Percentiles rank a stretch among this genome's conserved stretches.
Conservation (phyloP, 2,113 vertebrate genomes). For the Barbus barbus region DNA sequence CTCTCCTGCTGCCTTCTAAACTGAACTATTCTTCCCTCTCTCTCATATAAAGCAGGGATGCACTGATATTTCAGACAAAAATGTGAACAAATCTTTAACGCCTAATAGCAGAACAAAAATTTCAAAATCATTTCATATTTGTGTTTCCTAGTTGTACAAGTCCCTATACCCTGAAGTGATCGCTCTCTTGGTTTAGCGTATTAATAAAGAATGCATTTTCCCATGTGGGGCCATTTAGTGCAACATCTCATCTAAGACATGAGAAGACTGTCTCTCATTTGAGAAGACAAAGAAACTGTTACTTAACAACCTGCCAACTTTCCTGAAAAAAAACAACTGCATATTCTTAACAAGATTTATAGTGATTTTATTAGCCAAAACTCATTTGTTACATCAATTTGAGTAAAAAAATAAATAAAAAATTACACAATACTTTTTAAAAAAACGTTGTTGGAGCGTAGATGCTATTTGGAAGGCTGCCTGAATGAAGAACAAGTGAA, state of each 20-base stretch:
- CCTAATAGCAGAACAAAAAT: neutral
- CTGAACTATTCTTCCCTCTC: constrained; percentile 31
- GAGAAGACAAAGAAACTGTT: neutral
- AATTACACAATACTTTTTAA: too few relatives aligned
- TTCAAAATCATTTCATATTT: neutral
- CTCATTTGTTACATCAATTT: too few relatives aligned
- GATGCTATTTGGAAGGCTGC: neutral
- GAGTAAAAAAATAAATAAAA: too few relatives aligned
- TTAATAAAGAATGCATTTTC: neutral
- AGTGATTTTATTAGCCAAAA: neutral
- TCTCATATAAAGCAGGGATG: neutral
- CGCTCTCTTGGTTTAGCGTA: neutral
- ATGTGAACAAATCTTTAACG: neutral
- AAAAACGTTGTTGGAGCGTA: too few relatives aligned
- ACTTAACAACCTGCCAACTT: neutral
- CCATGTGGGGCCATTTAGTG: neutral
- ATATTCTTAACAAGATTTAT: neutral
- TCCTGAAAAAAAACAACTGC: neutral
- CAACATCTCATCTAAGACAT: neutral
- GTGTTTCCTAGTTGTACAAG: neutral
- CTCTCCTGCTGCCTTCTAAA: constrained; percentile 34
- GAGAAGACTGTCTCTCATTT: constrained; percentile 1
- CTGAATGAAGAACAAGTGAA: neutral
- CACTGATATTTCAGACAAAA: neutral
- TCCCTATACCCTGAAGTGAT: neutral